Base-by-base conservation (phyloP, 2,113 vertebrate species). In the Romanogobio albipinnatus region DNA sequence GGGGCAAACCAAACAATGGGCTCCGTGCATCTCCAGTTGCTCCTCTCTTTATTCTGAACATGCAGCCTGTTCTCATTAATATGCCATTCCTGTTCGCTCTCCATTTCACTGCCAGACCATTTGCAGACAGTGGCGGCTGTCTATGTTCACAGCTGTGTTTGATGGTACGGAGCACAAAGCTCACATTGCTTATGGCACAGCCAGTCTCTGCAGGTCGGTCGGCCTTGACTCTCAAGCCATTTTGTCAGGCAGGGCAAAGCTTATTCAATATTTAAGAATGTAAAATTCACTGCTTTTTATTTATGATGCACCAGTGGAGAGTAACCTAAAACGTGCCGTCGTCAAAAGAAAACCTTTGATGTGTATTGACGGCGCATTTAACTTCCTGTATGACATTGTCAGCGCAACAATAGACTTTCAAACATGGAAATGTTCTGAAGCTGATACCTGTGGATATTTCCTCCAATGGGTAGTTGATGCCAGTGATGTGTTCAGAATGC, bases 101-200 rank as follows among this genome's bases (percentile, higher is more conserved):
- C 89, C 78, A 87, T 88, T 90, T 88, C 86, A 87, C 86, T 87
- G 88, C 83, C 86, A 87, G 89, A 88, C 89, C 88, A 90, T 90
- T 91, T 91, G 87, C 89, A 90, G 90, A 89, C 90, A 89, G 90
- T 85, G 87, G 86, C 85, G 88, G 87, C 84, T 87, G 89, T 89
- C 89, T 89, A 87, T 89, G 87, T 89, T 91, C 90, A 87, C 89
- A 90, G 89, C 89, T 90, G 89, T 88, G 89, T 87, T 88, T 88
- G 90, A 90, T 90, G 89, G 89, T 73, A 84, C 76, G 68, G 81
- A 87, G 81, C 82, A 87, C 85, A 58, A 76, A 87, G 86, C 81
- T 80, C 58, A 76, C 80, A 87, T 86, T 87, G 86, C 87, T 89
- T 82, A 82, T 86, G 84, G 84, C 85, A 81, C 88, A 87, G 84